Evolutionary conservation across 2,888 invertebrate species (phyloP).

Genomic region (Xestia xanthographa): DNA sequence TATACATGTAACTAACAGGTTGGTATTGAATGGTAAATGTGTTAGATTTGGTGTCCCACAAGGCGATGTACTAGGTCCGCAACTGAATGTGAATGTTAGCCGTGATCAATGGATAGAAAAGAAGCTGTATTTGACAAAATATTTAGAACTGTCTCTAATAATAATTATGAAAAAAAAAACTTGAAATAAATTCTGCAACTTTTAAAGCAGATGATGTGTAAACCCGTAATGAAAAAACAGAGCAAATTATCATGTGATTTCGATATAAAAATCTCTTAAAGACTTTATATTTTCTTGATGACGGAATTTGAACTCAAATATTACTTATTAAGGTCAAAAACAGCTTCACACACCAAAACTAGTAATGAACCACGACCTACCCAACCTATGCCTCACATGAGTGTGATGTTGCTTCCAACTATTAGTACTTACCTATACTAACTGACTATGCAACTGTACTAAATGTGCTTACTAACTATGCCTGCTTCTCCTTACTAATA

Average conservation of each 20-base stretch:
- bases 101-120: constrained; percentile 58
- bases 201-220: not conserved
- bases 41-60: constrained; percentile 78
- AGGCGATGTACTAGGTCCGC: constrained; percentile 71
- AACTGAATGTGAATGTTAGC: constrained; percentile 71
- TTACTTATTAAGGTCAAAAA: constrained; percentile 63
- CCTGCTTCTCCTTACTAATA: constrained; percentile 84
- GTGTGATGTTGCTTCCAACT: constrained; percentile 76
- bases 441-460: constrained; percentile 69
- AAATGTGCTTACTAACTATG: constrained; percentile 72
- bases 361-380: constrained; percentile 69
- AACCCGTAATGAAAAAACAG: not conserved
- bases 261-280: not conserved
- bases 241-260: not conserved
- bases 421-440: constrained; percentile 69
- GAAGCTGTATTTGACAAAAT: constrained; percentile 67
- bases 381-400: constrained; percentile 74
- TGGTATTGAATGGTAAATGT: constrained; percentile 64
- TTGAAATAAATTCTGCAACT: not conserved
- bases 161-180: not conserved
- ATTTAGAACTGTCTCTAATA: not conserved
- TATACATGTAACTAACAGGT: constrained; percentile 42
- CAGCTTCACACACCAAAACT: constrained; percentile 69
- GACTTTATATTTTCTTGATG: not conserved
- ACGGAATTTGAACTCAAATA: not conserved